Conservation (phyloP, 2,797 vertebrate species). For the Orientallactaga sibirica region DNA sequence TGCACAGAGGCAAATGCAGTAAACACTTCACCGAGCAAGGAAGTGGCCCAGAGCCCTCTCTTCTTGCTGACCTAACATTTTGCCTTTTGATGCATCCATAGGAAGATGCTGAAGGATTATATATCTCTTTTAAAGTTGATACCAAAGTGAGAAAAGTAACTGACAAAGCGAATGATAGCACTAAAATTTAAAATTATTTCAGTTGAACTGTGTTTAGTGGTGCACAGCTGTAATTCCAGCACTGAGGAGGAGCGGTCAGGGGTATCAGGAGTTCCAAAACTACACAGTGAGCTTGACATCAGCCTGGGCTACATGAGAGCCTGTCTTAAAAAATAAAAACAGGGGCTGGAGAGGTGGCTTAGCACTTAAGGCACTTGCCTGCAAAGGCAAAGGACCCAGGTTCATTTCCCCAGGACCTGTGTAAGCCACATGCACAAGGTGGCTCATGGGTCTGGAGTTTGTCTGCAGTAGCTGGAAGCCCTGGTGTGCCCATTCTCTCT, state of each 20-base stretch:
- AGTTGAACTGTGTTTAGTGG: not conserved
- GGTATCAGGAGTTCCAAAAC: not conserved
- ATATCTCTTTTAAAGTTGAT: slow-evolving; percentile 13
- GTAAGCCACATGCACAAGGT: not conserved
- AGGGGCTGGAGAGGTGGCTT: not conserved
- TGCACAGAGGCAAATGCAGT: not conserved
- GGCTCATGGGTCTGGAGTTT: too few relatives aligned
- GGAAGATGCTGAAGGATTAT: slow-evolving; percentile 22
- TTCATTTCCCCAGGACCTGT: too few relatives aligned
- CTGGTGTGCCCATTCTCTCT: too few relatives aligned
- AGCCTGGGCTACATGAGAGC: not conserved
- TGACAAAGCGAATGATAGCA: not conserved
- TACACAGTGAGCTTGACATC: not conserved
- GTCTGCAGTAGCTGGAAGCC: too few relatives aligned
- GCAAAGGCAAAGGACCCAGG: too few relatives aligned
- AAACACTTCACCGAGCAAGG: not conserved
- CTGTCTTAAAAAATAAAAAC: not conserved
- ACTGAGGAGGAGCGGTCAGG: not conserved
- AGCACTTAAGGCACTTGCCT: not conserved
- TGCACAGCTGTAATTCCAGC: not conserved
- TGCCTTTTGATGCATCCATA: slow-evolving; percentile 46
- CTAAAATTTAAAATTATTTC: slow-evolving; percentile 31
- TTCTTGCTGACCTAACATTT: slow-evolving; percentile 1
- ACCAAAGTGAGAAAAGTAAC: slow-evolving; percentile 33
- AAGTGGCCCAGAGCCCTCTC: not conserved